phyloP scores from a whole-genome alignment of 1,140 invertebrate species.

The Drosophila nasuta region DNA sequence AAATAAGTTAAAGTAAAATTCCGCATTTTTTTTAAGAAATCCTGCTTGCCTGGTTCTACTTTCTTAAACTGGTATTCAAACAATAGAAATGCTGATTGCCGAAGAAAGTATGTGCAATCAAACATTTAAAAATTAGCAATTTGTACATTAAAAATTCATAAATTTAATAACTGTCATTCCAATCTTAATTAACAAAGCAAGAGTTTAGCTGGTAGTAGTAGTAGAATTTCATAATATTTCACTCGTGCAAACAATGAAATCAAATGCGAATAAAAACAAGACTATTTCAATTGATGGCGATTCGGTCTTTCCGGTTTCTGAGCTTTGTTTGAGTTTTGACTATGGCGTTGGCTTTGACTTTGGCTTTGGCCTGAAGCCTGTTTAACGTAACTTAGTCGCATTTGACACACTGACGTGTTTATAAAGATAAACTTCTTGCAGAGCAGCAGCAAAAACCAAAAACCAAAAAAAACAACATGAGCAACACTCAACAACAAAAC shows the following conservation, averaged over 20 bases:
- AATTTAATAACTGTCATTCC: neutral
- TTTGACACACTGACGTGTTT: conserved; percentile 78
- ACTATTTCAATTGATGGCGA: neutral
- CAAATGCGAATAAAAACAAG: conserved; percentile 6
- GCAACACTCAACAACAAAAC: conserved; percentile 44
- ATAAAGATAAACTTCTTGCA: conserved; percentile 53
- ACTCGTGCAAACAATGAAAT: neutral
- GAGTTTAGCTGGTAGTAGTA: neutral
- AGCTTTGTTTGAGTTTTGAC: neutral
- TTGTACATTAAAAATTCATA: neutral
- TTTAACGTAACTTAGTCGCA: conserved; percentile 68
- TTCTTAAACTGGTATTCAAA: too few species aligned
- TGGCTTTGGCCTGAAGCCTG: conserved; percentile 21
- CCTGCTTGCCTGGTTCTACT: too few species aligned
- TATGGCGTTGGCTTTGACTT: neutral
- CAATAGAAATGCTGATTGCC: too few species aligned
- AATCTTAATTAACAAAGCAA: neutral
- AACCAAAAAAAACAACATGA: conserved; percentile 15
- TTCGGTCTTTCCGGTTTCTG: conserved; percentile 12
- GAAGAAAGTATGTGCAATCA: neutral
- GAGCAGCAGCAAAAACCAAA: neutral
- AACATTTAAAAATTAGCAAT: neutral
- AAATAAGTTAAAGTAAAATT: too few species aligned
- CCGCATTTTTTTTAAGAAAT: too few species aligned
- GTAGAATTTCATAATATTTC: too few species aligned